Conservation (phyloP, 1,140 invertebrate species). For the Ostrea edulis region DNA sequence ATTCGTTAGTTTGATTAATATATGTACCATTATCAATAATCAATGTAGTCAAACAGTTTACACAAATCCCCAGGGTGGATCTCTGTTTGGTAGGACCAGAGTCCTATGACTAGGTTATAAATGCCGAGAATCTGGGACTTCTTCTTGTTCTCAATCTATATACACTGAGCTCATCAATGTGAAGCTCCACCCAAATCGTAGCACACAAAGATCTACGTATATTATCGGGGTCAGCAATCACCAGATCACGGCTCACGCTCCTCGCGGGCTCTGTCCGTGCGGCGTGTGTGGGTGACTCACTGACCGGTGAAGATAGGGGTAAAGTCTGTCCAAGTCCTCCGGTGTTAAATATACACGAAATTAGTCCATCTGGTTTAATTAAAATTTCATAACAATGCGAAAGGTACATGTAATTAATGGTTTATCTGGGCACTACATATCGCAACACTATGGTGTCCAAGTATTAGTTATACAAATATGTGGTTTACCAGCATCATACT, state of each 20-base stretch:
- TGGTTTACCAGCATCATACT: not conserved
- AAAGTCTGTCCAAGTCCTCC: constrained; percentile 3
- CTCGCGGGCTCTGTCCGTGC: not conserved
- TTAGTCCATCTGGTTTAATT: not conserved
- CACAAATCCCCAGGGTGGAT: too few species aligned
- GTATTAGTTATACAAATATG: not conserved
- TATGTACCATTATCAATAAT: too few species aligned
- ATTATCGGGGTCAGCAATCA: not conserved
- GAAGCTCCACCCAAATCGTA: constrained; percentile 4
- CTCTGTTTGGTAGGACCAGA: too few species aligned
- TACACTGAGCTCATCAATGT: not conserved
- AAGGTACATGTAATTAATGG: not conserved
- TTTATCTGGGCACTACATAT: not conserved
- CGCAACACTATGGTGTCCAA: not conserved
- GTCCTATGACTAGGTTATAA: too few species aligned
- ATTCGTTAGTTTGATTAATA: too few species aligned
- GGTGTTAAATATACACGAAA: constrained; percentile 25
- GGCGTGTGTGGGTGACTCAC: not conserved
- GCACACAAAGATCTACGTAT: not conserved
- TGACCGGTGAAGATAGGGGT: not conserved
- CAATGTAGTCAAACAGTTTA: too few species aligned
- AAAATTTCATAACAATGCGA: not conserved
- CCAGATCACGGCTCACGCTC: not conserved
- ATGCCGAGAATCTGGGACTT: too few species aligned
- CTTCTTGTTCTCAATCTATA: too few species aligned